A percentile compares a stretch with the other conserved stretches of the same genome.
phyloP scores from a whole-genome alignment of 2,888 invertebrate genomes.

The Drosophila dives region DNA sequence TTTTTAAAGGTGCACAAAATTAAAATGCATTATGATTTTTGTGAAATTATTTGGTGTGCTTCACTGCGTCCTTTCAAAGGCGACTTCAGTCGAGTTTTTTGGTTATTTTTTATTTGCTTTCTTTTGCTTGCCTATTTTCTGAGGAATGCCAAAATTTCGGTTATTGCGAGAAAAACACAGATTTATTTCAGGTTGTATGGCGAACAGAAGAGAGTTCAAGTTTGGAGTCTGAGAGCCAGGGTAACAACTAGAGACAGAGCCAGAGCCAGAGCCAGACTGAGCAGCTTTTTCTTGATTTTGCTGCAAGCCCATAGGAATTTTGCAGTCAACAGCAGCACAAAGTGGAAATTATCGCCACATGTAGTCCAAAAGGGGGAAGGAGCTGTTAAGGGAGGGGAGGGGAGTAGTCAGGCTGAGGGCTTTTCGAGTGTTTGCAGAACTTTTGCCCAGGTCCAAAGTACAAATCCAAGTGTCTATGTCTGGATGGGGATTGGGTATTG shows the following conservation, averaged over 20 bases:
- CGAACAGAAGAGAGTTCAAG: constrained; percentile 14
- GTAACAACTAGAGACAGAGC: background rate
- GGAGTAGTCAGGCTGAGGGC: constrained; percentile 31
- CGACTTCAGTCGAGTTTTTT: constrained; percentile 31
- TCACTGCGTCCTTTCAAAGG: constrained; percentile 70
- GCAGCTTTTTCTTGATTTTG: constrained; percentile 55
- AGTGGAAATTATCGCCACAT: constrained; percentile 75
- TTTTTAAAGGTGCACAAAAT: constrained; percentile 20
- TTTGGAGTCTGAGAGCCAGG: background rate
- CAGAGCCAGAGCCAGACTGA: constrained; percentile 36
- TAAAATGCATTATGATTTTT: constrained; percentile 60
- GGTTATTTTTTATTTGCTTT: background rate
- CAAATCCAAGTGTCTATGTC: constrained; percentile 57
- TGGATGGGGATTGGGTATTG: background rate
- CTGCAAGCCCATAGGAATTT: constrained; percentile 57
- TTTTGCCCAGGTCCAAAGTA: constrained; percentile 56
- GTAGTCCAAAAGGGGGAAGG: constrained; percentile 13
- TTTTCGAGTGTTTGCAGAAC: constrained; percentile 71
- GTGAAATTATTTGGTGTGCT: constrained; percentile 74
- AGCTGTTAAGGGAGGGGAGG: background rate
- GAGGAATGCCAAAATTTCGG: constrained; percentile 34
- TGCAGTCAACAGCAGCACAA: constrained; percentile 47
- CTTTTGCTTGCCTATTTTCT: constrained; percentile 22
- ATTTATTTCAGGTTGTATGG: constrained; percentile 11
- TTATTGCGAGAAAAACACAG: constrained; percentile 26